Base-by-base conservation (phyloP, 2,888 invertebrate genomes). In the Neocrepidodera transversa region DNA sequence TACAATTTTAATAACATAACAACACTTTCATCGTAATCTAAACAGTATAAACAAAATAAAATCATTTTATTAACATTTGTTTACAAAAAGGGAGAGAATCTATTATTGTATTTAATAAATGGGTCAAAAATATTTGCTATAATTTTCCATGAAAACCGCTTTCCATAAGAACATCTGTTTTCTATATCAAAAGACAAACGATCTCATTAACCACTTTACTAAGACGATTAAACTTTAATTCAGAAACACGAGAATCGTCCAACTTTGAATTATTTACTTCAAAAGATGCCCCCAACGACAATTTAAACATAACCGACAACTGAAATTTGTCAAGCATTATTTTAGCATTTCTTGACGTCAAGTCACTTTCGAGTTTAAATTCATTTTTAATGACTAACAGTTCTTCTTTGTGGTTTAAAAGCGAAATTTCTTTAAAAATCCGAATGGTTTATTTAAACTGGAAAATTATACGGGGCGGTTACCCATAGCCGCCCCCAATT, bases 261-360 rank as follows among this genome's bases (percentile, higher is more conserved):
- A 35, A 32, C 18, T 35, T 36, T 47, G 26, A 36, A 36, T 11
- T 26, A 54, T 54, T 35, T 23, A 49, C 35, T 49, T 49, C 49
- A 49, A 49, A 49, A 18, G 49, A 49, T 20, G 49, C 18, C 35
- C 47, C 17, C 11, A 47, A 54, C 26, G 54, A 23, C 14, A 54
- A 45, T 54, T 54, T 47, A 47, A 47, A 54, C 45, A 32, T 28
- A 11, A 11, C 13, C 35, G 35, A 47, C 54, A 20, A 45, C 26
- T 32, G 23, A 36, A 54, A 54, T 54, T 54, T 38, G 54, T 54
- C 54, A 54, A 54, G 36, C 54, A 54, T 54, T 47, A 54, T 43
- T 54, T 36, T 16, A 36, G 16, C 23, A 36, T 23, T 32, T n/a
- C 47, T 38, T 43, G 54, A 17, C 16, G 54, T 54, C n/a, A n/a